Conservation (phyloP, 2,113 vertebrate species). For the Tympanuchus pallidicinctus region DNA sequence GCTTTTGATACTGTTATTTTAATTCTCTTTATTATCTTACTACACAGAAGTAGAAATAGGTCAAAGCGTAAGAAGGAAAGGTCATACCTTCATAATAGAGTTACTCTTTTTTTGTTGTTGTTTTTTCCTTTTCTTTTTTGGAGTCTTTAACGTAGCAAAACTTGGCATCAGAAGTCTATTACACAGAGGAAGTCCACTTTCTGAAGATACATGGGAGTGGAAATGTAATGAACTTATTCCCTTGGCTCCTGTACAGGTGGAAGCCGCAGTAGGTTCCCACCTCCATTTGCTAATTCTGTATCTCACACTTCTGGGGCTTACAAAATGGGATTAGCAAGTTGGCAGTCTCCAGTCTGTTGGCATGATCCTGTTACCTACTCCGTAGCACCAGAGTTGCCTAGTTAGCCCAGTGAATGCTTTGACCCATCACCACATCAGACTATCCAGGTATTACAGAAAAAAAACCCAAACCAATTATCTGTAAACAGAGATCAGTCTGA, state of each 20-base stretch:
- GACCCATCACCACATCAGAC: background rate
- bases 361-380: background rate
- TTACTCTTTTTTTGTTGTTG: background rate
- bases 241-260: background rate
- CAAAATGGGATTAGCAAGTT: background rate
- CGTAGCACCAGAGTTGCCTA: rapidly evolving
- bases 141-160: background rate
- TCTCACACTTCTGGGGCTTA: background rate
- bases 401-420: background rate
- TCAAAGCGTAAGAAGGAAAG: background rate
- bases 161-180: background rate
- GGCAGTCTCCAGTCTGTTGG: background rate
- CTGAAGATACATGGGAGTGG: background rate
- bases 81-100: background rate
- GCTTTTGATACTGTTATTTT: background rate
- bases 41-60: background rate
- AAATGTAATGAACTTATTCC: background rate
- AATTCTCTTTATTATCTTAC: background rate
- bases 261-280: background rate
- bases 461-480: background rate
- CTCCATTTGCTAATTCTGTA: background rate
- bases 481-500: background rate
- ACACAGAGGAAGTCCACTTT: background rate
- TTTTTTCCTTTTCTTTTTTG: too few species aligned
- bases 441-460: background rate